Evolutionary conservation across 2,888 invertebrate species (phyloP), one percentile per base, ranked within the genome.

Genomic region (Ectemnius lituratus): DNA sequence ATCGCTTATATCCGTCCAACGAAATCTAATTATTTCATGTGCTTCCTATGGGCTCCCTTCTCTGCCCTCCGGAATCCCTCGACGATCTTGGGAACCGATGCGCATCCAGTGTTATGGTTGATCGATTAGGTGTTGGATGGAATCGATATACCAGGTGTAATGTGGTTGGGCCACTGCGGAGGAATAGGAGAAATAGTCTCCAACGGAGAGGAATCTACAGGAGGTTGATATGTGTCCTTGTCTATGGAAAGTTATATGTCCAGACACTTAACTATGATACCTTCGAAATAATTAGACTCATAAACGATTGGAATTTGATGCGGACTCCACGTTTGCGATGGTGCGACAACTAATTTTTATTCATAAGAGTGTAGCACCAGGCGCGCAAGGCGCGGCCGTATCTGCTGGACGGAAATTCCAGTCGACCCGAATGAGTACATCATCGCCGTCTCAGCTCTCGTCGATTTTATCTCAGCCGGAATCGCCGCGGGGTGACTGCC

Each of bases 1-100:
- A 78, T 75, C 70, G 52, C 78, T 71, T 78, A 78, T 78, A 79
- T 74, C 75, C 78, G 73, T 68, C 78, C 59, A 59, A 59, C 52
- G 18, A 70, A 68, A 78, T 70, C 64, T 56, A 73, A 70, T 70
- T 74, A 60, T 61, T 66, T 57, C 73, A 58, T 27, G 63, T 37
- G n/a, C 52, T 23, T 18, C 56, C 56, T 56, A 58, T 62, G 52
- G 52, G 63, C 69, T 64, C 73, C 70, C 62, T 67, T 67, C 52
- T 37, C 5, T 37, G 8, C 8, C 37, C 37, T 37, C 37, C 60
- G 47, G 14, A n/a, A 23, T 56, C 71, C 27, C 14, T 0, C n/a
- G 37, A 18, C 14, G 16, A 18, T 65, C 52, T 58, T 62, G 57
- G 57, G 28, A 16, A 67, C 60, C 37, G 20, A 8, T 57, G 68